Conservation (phyloP, 1,140 invertebrate genomes). For the Centruroides vittatus region DNA sequence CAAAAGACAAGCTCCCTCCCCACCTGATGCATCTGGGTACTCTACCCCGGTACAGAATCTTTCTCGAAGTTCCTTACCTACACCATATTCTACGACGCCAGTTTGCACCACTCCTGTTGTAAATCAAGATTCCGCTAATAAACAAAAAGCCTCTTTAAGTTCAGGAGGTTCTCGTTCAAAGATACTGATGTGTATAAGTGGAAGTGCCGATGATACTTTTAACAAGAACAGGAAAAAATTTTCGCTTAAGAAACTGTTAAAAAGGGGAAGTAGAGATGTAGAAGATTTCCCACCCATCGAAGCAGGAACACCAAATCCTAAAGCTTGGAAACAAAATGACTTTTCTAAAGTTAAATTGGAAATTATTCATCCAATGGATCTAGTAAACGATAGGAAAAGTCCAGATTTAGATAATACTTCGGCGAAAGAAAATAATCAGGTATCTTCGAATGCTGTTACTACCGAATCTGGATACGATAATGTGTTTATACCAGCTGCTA, state of each 20-base stretch:
- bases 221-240: conserved; percentile 7
- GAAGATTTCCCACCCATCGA: conserved; percentile 5
- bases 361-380: conserved; percentile 14
- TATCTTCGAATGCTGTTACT: too few species aligned
- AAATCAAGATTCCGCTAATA: too few species aligned
- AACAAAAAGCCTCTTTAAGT: too few species aligned
- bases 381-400: conserved; percentile 5
- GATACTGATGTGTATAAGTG: too few species aligned
- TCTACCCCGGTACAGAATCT: neutral
- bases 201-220: too few species aligned
- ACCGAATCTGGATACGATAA: too few species aligned
- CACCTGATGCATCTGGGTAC: conserved; percentile 7
- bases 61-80: neutral
- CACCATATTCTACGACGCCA: too few species aligned
- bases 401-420: too few species aligned
- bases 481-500: too few species aligned
- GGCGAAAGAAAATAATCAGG: too few species aligned
- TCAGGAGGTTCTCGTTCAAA: too few species aligned
- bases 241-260: conserved; percentile 11
- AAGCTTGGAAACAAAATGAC: conserved; percentile 14
- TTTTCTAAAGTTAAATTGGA: conserved; percentile 9
- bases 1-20: conserved; percentile 11
- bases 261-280: conserved; percentile 4
- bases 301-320: conserved; percentile 1
- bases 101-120: too few species aligned